phyloP scores from a whole-genome alignment of 2,113 vertebrate genomes.

The Paracanthobrama guichenoti region DNA sequence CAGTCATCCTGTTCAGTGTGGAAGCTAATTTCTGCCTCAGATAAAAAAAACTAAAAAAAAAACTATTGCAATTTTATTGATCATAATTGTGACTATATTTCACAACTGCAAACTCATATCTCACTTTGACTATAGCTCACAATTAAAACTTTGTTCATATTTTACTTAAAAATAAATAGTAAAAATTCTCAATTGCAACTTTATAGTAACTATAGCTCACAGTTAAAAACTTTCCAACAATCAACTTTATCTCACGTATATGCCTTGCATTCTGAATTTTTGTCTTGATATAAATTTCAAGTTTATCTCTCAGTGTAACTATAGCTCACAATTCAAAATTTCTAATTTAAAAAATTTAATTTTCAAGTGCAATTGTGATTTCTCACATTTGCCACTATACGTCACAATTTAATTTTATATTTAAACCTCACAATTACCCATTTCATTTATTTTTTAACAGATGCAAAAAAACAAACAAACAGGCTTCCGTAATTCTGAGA shows the following conservation, averaged over 20 bases:
- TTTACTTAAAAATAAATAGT: too few relatives aligned
- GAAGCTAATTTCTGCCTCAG: neutral
- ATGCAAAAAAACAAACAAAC: neutral
- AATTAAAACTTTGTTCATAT: neutral
- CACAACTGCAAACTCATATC: neutral
- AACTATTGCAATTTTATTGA: neutral
- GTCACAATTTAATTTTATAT: too few relatives aligned
- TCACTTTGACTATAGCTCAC: neutral
- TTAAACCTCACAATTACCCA: too few relatives aligned
- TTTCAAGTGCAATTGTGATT: neutral
- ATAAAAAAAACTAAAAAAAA: neutral
- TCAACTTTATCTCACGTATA: neutral
- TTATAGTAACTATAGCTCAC: neutral
- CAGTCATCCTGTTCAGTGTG: neutral
- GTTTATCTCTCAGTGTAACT: too few relatives aligned
- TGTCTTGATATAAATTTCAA: too few relatives aligned
- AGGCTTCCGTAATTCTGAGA: neutral
- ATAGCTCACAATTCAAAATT: neutral
- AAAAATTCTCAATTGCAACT: neutral
- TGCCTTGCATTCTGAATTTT: too few relatives aligned
- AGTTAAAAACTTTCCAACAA: neutral
- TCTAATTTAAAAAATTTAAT: neutral
- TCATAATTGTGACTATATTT: neutral
- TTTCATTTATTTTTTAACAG: too few relatives aligned
- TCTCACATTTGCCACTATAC: neutral